These are phyloP conservation scores for Syngnathoides biaculeatus DNA, from an alignment of 2,113 vertebrate genomes.

Conservation along the genomic window DNA sequence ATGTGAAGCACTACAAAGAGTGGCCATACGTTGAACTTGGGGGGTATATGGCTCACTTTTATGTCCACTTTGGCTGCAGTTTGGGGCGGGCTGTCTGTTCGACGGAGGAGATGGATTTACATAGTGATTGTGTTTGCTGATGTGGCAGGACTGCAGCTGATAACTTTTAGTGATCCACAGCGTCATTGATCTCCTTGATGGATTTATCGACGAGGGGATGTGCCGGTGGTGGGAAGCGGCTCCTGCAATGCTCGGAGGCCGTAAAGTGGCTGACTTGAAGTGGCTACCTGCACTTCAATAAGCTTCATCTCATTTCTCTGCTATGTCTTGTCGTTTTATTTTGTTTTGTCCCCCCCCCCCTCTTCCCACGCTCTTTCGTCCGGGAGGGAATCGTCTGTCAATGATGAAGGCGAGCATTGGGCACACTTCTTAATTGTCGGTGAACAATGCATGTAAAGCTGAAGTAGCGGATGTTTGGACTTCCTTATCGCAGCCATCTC, in stretches of 20 bases:
- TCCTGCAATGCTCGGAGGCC: conserved; percentile 10
- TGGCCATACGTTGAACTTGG: not conserved
- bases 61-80: not conserved
- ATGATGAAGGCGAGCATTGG: conserved; percentile 58
- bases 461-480: conserved; percentile 66
- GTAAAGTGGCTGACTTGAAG: conserved; percentile 38
- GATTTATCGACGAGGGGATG: conserved; percentile 73
- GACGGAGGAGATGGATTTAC: conserved; percentile 73
- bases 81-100: conserved; percentile 26
- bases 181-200: conserved; percentile 74
- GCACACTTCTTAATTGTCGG: conserved; percentile 62
- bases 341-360: conserved; percentile 32
- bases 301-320: conserved; percentile 40
- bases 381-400: conserved; percentile 65
- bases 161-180: conserved; percentile 78
- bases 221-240: conserved; percentile 54
- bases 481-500: conserved; percentile 59
- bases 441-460: conserved; percentile 53
- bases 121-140: conserved; percentile 81
- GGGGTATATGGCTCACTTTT: not conserved
- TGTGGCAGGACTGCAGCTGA: conserved; percentile 75
- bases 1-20: not conserved
- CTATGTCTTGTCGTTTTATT: conserved; percentile 47
- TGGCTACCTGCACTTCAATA: conserved; percentile 31
- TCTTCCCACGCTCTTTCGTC: conserved; percentile 14